Base-by-base conservation (phyloP, 2,113 vertebrate species). In the Psittacus erithacus region DNA sequence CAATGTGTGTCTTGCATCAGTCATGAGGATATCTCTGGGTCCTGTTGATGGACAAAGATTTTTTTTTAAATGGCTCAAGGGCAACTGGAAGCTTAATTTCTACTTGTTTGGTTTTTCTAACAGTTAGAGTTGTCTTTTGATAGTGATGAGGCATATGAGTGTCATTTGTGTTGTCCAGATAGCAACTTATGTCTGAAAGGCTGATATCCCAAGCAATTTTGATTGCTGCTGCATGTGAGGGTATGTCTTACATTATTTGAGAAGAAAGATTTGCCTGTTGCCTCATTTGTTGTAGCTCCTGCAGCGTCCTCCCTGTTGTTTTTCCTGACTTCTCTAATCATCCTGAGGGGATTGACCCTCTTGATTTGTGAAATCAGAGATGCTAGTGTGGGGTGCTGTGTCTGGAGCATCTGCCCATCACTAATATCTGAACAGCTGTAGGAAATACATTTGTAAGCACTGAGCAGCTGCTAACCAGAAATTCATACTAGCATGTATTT, bases 1-100 rank as follows among this genome's bases (percentile, higher is more conserved):
- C 2, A 9, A 22, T n/a, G 4, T 0, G 0, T 49, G 47, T 23
- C 13, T 33, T 76, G n/a, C 0, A 0, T 27, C 44, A 47, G 22
- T 43, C 4, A 0, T 5, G 7, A 78, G 28, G 17, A 28, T 47
- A 73, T 73, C 64, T 73, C 28, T 68, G 33, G 2, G 16, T 80
- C 27, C 13, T 52, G 6, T 28, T 77, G 53, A 79, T 35, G 29
- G 44, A 31, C 8, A 44, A 47, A 74, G 14, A 19, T 47, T 43
- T 78, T 14, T 69, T 65, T 25, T 65, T 15, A 4, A 85, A 68
- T 68, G 70, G 23, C 29, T 62, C 17, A 35, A 39, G 29, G 13
- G 12, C 47, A 74, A 35, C 29, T 65, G 41, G 22, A 86, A 27
- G 27, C 23, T 69, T 64, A 60, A 49, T 23, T 81, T 57, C 12